A percentile compares a stretch with the other conserved stretches of the same genome.
Conservation (phyloP, 2,888 invertebrate species). For the Ctenicera cuprea region DNA sequence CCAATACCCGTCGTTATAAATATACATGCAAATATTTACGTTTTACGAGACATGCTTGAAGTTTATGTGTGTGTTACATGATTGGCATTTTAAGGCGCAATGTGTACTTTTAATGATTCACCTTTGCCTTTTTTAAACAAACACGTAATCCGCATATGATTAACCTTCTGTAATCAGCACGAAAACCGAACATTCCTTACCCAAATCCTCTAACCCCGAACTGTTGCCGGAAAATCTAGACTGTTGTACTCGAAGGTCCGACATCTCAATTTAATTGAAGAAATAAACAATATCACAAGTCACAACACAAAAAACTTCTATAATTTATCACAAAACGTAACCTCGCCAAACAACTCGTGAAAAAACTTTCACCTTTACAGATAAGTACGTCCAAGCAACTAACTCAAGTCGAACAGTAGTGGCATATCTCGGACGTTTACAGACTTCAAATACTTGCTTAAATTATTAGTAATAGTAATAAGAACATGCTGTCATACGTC, state of each 20-base stretch:
- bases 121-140: constrained; percentile 10
- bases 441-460: constrained; percentile 14
- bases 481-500: constrained; percentile 24
- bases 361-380: constrained; percentile 3
- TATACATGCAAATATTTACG: not conserved
- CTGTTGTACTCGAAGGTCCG: not conserved
- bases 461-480: constrained; percentile 16
- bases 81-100: not conserved
- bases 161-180: not conserved
- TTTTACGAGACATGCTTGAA: constrained; percentile 41
- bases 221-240: not conserved
- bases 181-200: constrained; percentile 1
- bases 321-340: no score
- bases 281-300: not conserved
- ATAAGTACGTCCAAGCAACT: not conserved
- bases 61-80: not conserved
- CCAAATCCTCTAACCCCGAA: constrained; percentile 17
- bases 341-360: not conserved
- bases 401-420: not conserved
- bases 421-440: not conserved
- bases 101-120: constrained; percentile 13
- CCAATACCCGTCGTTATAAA: no score
- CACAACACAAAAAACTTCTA: no score
- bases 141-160: constrained; percentile 4
- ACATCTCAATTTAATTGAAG: not conserved